These are phyloP conservation scores for Biston stratarius DNA, from an alignment of 2,888 invertebrate species.

Conservation along the genomic window DNA sequence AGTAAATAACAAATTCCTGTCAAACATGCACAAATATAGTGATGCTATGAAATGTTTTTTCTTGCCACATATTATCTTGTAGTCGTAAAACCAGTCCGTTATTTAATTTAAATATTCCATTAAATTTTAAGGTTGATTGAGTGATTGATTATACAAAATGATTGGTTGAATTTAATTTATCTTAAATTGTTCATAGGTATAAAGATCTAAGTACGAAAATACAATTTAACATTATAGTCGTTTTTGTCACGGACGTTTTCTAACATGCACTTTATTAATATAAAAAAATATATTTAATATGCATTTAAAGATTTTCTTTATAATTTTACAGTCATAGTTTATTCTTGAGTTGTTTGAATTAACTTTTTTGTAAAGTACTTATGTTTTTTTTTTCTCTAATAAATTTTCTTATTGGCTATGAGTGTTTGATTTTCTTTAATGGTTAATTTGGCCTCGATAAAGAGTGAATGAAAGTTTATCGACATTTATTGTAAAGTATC, in stretches of 20 bases:
- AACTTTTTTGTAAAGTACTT: conserved; percentile 77
- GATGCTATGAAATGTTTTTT: conserved; percentile 13
- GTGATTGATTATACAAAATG: conserved; percentile 46
- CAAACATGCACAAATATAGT: conserved; percentile 11
- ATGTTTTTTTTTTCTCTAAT: conserved; percentile 71
- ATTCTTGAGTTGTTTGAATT: conserved; percentile 56
- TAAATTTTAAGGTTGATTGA: conserved; percentile 53
- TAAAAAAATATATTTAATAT: conserved; percentile 47
- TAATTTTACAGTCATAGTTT: conserved; percentile 58
- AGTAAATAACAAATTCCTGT: conserved; percentile 5
- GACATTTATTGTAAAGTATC: no score
- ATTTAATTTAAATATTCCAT: conserved; percentile 55
- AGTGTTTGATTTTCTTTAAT: conserved; percentile 20
- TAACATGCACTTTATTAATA: conserved; percentile 37
- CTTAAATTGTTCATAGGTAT: conserved; percentile 37
- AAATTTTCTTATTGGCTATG: conserved; percentile 73
- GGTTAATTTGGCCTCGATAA: background rate
- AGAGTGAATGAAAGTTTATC: no score
- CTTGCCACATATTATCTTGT: conserved; percentile 30
- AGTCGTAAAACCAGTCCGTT: conserved; percentile 55
- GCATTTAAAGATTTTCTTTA: conserved; percentile 49
- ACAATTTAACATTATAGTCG: conserved; percentile 17
- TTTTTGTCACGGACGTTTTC: conserved; percentile 34
- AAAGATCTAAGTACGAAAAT: conserved; percentile 23
- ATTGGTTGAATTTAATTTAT: conserved; percentile 45